phyloP scores from a whole-genome alignment of 2,797 vertebrate genomes.

The Margarornis squamiger region DNA sequence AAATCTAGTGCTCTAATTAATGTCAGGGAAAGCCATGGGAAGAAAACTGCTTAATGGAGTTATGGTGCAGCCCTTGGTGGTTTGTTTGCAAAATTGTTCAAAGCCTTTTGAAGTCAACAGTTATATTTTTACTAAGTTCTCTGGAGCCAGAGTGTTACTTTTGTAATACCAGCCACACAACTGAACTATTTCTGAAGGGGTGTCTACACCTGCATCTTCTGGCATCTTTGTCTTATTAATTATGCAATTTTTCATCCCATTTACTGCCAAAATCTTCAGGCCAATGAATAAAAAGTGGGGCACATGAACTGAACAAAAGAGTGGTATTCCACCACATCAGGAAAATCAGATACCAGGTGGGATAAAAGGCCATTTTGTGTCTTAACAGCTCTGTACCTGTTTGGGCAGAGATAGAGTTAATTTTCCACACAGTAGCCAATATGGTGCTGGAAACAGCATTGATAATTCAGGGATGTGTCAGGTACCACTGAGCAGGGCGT shows the following conservation, averaged over 20 bases:
- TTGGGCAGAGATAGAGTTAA: neutral
- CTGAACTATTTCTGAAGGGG: neutral
- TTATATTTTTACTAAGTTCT: neutral
- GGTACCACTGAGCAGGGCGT: neutral
- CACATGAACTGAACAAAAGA: neutral
- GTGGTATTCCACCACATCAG: neutral
- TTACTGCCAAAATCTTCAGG: neutral
- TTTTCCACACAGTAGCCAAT: neutral
- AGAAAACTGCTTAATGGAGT: neutral
- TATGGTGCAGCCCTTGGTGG: neutral
- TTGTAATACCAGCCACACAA: neutral
- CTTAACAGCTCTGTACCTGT: neutral
- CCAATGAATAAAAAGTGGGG: neutral
- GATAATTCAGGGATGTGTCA: neutral
- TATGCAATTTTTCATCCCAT: neutral
- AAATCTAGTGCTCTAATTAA: neutral
- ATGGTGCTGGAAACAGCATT: neutral
- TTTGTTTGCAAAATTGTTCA: neutral
- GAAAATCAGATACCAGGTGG: neutral
- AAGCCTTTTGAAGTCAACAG: neutral
- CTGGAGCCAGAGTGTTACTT: neutral
- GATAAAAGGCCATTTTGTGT: neutral
- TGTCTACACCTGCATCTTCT: neutral
- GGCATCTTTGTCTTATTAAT: neutral
- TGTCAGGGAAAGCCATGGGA: neutral